These are phyloP conservation scores for Romanogobio albipinnatus DNA, from an alignment of 2,113 vertebrate species.

Conservation along the genomic window DNA sequence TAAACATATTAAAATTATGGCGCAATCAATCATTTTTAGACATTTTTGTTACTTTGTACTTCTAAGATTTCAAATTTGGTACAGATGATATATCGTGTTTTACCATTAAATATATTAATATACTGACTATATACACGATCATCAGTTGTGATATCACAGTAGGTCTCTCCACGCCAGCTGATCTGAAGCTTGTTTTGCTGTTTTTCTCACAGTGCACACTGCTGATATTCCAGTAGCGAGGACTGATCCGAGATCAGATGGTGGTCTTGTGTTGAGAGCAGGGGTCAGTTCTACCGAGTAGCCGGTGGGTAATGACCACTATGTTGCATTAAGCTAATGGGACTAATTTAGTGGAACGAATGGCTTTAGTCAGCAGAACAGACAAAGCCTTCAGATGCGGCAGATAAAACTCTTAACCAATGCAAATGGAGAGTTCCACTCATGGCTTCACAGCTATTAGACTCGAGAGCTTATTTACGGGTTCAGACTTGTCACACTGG, in stretches of 20 bases:
- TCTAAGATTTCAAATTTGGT: neutral
- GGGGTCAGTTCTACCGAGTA: conserved; percentile 22
- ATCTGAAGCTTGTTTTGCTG: neutral
- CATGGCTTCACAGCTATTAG: conserved; percentile 37
- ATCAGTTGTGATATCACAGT: too few relatives aligned
- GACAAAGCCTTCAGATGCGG: conserved; percentile 47
- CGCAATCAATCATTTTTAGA: too few relatives aligned
- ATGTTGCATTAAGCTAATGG: conserved; percentile 50
- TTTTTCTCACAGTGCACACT: neutral
- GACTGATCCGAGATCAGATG: conserved; percentile 16
- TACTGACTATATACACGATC: neutral
- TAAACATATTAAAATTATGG: neutral
- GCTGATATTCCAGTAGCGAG: neutral
- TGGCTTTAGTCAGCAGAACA: conserved; percentile 44
- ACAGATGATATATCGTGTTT: neutral
- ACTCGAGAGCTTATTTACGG: conserved; percentile 42
- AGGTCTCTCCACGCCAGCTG: too few relatives aligned
- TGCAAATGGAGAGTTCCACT: conserved; percentile 46
- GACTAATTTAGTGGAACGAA: conserved; percentile 56
- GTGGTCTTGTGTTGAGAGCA: neutral
- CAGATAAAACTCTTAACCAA: conserved; percentile 52
- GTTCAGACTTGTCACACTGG: conserved; percentile 12
- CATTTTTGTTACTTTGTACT: neutral
- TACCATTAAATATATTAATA: neutral
- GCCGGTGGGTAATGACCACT: conserved; percentile 38